Percentiles rank a stretch among this genome's conserved stretches.
These are phyloP conservation scores for Sepioteuthis lessoniana DNA, from an alignment of 2,888 invertebrate genomes.

Conservation along the genomic window DNA sequence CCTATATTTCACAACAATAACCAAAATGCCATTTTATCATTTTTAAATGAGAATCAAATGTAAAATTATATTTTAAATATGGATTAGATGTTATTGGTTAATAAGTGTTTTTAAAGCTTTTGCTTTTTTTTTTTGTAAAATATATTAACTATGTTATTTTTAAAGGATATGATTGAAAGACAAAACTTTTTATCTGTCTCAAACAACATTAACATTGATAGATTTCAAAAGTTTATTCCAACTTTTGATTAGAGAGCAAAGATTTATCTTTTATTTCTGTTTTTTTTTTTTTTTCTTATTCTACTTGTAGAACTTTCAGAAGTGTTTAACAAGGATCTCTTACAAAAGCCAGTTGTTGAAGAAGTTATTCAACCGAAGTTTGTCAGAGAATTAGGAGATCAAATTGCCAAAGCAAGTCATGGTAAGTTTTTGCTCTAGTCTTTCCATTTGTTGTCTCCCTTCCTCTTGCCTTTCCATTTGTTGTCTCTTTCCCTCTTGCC, in stretches of 20 bases:
- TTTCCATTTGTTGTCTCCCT: background rate
- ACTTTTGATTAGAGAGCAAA: background rate
- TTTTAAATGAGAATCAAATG: no score
- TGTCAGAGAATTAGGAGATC: background rate
- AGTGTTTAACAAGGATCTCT: constrained; percentile 51
- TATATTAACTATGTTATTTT: no score
- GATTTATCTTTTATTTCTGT: no score
- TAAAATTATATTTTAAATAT: no score
- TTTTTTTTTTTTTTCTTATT: background rate
- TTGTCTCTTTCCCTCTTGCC: background rate
- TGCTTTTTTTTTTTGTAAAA: no score
- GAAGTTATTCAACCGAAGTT: background rate
- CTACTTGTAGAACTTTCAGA: constrained; percentile 54
- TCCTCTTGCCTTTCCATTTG: background rate
- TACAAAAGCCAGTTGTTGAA: constrained; percentile 50
- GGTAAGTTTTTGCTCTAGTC: background rate
- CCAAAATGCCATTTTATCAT: no score
- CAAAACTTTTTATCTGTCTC: no score
- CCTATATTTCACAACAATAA: no score
- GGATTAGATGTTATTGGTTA: no score
- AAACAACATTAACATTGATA: background rate
- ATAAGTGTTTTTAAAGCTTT: no score
- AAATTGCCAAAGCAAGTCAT: background rate
- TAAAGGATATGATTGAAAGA: background rate
- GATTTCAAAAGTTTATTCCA: background rate